These are phyloP conservation scores for Oophaga sylvatica DNA, from an alignment of 2,797 vertebrate species.

Conservation along the genomic window DNA sequence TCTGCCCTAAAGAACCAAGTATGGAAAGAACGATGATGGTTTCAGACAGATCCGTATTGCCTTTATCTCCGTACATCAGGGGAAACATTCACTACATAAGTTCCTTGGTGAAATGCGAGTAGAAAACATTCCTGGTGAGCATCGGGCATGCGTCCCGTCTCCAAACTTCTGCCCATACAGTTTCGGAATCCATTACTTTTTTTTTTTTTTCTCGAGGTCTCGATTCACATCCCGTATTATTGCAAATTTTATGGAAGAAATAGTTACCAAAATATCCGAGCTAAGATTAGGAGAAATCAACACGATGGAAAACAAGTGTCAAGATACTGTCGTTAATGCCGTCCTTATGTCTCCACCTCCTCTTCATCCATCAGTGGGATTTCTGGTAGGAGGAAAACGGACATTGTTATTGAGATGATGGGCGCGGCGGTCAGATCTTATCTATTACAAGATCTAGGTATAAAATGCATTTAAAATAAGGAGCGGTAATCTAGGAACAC, in stretches of 20 bases:
- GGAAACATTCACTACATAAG: constrained; percentile 2
- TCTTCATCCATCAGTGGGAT: constrained; percentile 85
- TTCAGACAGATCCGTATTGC: constrained; percentile 47
- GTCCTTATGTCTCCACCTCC: constrained; percentile 65
- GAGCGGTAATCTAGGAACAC: neutral
- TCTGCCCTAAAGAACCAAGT: constrained; percentile 8
- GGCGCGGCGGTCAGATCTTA: neutral
- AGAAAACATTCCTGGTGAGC: neutral
- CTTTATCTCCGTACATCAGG: constrained; percentile 6
- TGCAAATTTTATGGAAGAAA: constrained; percentile 22
- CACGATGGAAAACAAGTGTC: constrained; percentile 1
- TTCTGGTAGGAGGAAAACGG: constrained; percentile 71
- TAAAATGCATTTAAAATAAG: neutral
- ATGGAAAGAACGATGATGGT: neutral
- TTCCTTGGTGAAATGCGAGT: neutral
- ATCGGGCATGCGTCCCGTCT: neutral
- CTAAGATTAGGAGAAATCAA: neutral
- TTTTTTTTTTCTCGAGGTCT: neutral
- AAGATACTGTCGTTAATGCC: neutral
- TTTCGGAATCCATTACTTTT: neutral
- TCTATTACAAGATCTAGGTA: neutral
- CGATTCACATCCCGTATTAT: constrained; percentile 15
- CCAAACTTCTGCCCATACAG: neutral
- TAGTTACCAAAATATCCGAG: constrained; percentile 4
- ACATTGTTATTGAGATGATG: neutral